Conservation (phyloP, 2,888 invertebrate genomes). For the Neoascia interrupta region DNA sequence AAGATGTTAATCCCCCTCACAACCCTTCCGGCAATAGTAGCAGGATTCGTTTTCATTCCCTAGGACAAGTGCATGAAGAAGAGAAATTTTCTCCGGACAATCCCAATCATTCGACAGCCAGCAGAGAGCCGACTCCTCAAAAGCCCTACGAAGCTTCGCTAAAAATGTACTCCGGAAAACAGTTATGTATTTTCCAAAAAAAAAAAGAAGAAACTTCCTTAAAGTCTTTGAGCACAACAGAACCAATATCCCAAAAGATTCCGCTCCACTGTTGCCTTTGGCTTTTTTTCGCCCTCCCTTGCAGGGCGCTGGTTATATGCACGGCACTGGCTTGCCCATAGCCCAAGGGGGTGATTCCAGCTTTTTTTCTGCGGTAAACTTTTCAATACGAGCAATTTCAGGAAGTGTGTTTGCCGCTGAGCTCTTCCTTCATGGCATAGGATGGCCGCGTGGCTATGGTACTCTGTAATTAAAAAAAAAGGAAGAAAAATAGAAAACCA, state of each 20-base stretch:
- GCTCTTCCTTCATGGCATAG: slow-evolving; percentile 2
- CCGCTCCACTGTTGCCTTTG: slow-evolving; percentile 23
- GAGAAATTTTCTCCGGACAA: slow-evolving; percentile 19
- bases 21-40: too few relatives aligned
- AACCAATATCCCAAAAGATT: slow-evolving; percentile 45
- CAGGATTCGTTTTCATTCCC: slow-evolving; percentile 43
- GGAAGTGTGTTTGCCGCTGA: slow-evolving; percentile 33
- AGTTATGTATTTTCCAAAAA: neutral
- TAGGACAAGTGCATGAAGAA: slow-evolving; percentile 18
- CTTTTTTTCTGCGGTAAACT: slow-evolving; percentile 37
- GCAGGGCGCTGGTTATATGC: slow-evolving; percentile 8
- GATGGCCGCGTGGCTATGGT: slow-evolving; percentile 9
- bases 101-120: slow-evolving; percentile 11
- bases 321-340: slow-evolving; percentile 25
- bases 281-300: slow-evolving; percentile 12
- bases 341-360: slow-evolving; percentile 38
- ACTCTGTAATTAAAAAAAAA: slow-evolving; percentile 35
- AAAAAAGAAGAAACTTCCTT: slow-evolving; percentile 35
- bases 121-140: slow-evolving; percentile 15
- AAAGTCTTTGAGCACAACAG: slow-evolving; percentile 38
- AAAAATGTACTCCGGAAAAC: slow-evolving; percentile 50
- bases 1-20: neutral
- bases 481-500: slow-evolving; percentile 2
- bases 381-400: slow-evolving; percentile 52
- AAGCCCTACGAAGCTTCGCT: slow-evolving; percentile 40